Conservation (phyloP, 2,888 invertebrate species). For the Nebria salina region DNA sequence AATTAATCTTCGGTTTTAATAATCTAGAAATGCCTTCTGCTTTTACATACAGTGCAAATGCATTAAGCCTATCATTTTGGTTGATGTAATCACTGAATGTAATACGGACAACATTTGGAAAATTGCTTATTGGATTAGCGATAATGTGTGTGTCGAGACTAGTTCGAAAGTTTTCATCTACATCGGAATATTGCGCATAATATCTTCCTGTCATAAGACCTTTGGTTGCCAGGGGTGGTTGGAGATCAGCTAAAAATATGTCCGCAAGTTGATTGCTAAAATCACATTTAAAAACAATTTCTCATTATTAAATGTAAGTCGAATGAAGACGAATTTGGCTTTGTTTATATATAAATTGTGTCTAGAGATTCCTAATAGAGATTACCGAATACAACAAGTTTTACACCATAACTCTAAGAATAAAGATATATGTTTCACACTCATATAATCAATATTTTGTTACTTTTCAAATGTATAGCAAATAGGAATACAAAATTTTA, state of each 20-base stretch:
- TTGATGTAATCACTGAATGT: slow-evolving; percentile 5
- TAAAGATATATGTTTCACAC: no score
- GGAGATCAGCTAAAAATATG: slow-evolving; percentile 12
- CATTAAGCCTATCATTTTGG: slow-evolving; percentile 3
- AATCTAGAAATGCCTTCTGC: slow-evolving; percentile 22
- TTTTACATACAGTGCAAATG: slow-evolving; percentile 20
- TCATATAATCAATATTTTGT: not conserved
- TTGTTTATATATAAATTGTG: slow-evolving; percentile 19
- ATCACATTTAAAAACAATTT: slow-evolving; percentile 13
- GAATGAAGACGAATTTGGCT: not conserved
- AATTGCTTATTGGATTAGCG: slow-evolving; percentile 11
- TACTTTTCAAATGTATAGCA: slow-evolving; percentile 11
- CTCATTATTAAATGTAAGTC: not conserved
- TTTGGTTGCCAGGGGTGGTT: slow-evolving; percentile 6
- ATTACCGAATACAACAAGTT: slow-evolving; percentile 6
- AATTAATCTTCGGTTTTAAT: not conserved
- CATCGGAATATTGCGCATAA: slow-evolving; percentile 20
- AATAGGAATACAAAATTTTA: slow-evolving; percentile 5
- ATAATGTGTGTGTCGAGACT: slow-evolving; percentile 24
- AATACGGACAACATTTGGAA: not conserved
- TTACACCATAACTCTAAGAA: slow-evolving; percentile 9
- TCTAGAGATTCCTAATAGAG: slow-evolving; percentile 8
- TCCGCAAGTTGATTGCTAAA: slow-evolving; percentile 12
- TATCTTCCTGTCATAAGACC: slow-evolving; percentile 25
- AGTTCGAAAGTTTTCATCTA: slow-evolving; percentile 18